Evolutionary conservation across 2,113 vertebrate species (phyloP), one percentile per base, ranked within the genome.

Genomic region (Tachuris rubrigastra): DNA sequence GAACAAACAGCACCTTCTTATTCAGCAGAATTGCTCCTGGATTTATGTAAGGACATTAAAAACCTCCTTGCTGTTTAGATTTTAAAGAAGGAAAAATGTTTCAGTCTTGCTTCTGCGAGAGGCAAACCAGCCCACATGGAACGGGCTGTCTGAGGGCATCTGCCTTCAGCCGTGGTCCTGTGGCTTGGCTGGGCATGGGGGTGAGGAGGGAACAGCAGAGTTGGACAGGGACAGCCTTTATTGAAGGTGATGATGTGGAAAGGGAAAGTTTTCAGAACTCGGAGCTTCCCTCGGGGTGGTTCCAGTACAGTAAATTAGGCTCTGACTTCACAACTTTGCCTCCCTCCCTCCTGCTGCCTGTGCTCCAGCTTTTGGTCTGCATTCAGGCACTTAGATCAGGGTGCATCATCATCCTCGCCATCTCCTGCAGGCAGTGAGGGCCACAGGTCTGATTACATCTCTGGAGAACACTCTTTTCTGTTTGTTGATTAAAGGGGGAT

Each of bases 161-260:
- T 55, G 56, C 81, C 85, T 39, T 22, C 6, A 4, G 14, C 52
- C 3, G 8, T 2, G 1, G 5, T 31, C 0, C 3, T 13, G 73
- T 22, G 59, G 37, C 35, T 35, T 42, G 71, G 55, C 62, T 35
- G 35, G 71, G 46, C 47, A 2, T 2, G 55, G 66, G 5, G 15
- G 21, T 3, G n/a, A 5, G 8, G 74, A 6, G 30, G 80, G 58
- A 39, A 4, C 1, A 3, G 6, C 6, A 6, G 47, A 21, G 47
- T 0, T 59, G 85, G 14, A 12, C 2, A 46, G 65, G 66, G 46
- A 33, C 44, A 76, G 65, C 46, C 47, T 66, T 82, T 68, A 74
- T 75, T 88, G 9, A 9, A 58, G 53, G 67, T 46, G 88, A 46
- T 84, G 73, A 33, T 81, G 87, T 78, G 87, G 86, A 95, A 94